Percentiles rank a stretch among this genome's conserved stretches.
Conservation (phyloP, 2,113 vertebrate species). For the Rafetus swinhoei region DNA sequence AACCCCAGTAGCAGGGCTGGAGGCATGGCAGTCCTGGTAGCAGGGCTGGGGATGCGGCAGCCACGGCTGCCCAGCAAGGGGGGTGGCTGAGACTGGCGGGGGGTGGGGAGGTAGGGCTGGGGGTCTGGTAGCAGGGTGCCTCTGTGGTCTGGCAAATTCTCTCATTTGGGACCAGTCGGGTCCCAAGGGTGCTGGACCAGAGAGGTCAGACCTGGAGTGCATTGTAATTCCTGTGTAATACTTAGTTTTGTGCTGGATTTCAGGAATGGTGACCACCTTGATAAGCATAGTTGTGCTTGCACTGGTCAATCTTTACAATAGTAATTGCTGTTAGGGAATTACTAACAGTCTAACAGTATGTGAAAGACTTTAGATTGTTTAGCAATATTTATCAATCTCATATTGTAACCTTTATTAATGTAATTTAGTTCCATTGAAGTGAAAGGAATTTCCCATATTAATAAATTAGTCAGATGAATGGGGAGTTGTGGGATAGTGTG, state of each 20-base stretch:
- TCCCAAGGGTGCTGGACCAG: no score
- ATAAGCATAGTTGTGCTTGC: neutral
- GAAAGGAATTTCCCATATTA: neutral
- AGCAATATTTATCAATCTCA: neutral
- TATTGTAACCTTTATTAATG: neutral
- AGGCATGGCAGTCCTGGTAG: no score
- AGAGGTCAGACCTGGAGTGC: neutral
- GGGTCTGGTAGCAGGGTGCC: no score
- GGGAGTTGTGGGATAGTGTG: neutral
- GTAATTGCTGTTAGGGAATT: neutral
- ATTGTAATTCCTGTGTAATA: neutral
- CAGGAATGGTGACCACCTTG: neutral
- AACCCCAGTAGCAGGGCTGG: no score
- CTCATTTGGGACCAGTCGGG: no score
- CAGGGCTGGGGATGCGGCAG: no score
- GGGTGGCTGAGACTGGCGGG: no score
- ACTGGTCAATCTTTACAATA: neutral
- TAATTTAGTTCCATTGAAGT: neutral
- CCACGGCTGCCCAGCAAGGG: no score
- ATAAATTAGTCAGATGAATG: neutral
- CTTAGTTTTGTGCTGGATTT: neutral
- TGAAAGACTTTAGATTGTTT: neutral
- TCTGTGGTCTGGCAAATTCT: no score
- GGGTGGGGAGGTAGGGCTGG: no score
- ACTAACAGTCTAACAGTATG: neutral